Conservation (phyloP, 2,888 invertebrate species). For the Diploptera punctata region DNA sequence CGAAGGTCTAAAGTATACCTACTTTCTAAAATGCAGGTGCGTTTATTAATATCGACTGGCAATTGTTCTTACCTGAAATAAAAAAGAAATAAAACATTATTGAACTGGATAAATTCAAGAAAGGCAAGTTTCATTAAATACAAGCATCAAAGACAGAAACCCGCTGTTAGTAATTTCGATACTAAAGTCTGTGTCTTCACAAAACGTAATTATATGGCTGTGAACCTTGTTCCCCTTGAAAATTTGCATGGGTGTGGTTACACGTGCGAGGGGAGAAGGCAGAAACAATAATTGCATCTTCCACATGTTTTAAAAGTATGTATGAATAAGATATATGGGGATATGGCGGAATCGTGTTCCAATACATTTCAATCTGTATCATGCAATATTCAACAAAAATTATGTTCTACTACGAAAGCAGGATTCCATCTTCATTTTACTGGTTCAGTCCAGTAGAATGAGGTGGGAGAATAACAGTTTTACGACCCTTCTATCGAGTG, state of each 20-base stretch:
- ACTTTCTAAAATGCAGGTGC: background rate
- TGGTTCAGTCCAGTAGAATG: too few relatives aligned
- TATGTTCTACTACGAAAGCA: too few relatives aligned
- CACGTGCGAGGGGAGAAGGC: background rate
- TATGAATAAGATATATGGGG: background rate
- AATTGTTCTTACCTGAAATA: conserved; percentile 5
- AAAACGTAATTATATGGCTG: conserved; percentile 7
- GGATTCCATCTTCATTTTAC: too few relatives aligned
- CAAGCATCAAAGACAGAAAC: background rate
- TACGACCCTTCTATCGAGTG: too few relatives aligned
- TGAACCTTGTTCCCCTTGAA: background rate
- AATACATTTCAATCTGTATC: too few relatives aligned
- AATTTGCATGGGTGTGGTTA: conserved; percentile 8
- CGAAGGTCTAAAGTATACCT: background rate
- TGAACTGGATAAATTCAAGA: background rate
- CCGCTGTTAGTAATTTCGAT: background rate
- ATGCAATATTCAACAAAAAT: too few relatives aligned
- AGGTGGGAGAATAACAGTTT: too few relatives aligned
- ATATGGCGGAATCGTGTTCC: too few relatives aligned
- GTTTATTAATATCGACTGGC: background rate
- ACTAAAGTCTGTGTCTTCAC: background rate
- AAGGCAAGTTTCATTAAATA: conserved; percentile 5
- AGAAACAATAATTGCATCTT: conserved; percentile 1
- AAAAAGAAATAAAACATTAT: background rate
- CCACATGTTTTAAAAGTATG: background rate